Conservation (phyloP, 2,888 invertebrate species). For the Drosophila pseudotalamancana region DNA sequence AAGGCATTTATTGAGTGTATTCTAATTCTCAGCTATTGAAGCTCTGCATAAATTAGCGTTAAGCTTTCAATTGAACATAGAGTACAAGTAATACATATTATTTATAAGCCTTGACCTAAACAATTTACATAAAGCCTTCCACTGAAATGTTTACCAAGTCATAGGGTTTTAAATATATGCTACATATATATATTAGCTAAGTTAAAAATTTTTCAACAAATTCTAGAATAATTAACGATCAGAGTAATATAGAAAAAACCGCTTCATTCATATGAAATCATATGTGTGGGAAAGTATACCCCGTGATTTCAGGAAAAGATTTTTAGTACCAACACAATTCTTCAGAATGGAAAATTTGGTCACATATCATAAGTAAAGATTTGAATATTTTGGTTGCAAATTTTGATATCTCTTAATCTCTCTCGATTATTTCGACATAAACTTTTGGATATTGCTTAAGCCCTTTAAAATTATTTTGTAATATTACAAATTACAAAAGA, state of each 20-base stretch:
- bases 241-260: too few species aligned
- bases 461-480: neutral
- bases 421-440: neutral
- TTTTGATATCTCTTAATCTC: too few species aligned
- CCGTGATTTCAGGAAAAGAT: too few species aligned
- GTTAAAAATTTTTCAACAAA: too few species aligned
- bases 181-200: neutral
- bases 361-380: too few species aligned
- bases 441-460: neutral
- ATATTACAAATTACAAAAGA: neutral
- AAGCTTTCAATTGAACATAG: neutral
- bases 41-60: slow-evolving; percentile 30
- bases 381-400: too few species aligned
- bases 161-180: neutral
- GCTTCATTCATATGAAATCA: too few species aligned
- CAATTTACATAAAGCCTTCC: slow-evolving; percentile 24
- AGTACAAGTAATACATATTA: slow-evolving; percentile 10
- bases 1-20: slow-evolving; percentile 3
- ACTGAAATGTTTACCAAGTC: neutral
- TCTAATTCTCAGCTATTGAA: slow-evolving; percentile 4
- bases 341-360: too few species aligned
- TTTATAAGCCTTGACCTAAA: slow-evolving; percentile 13
- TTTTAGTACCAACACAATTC: too few species aligned
- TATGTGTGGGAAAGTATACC: too few species aligned
- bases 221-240: neutral